Evolutionary conservation across 1,140 invertebrate genomes (phyloP).

Genomic region (Aleiodes sp.): DNA sequence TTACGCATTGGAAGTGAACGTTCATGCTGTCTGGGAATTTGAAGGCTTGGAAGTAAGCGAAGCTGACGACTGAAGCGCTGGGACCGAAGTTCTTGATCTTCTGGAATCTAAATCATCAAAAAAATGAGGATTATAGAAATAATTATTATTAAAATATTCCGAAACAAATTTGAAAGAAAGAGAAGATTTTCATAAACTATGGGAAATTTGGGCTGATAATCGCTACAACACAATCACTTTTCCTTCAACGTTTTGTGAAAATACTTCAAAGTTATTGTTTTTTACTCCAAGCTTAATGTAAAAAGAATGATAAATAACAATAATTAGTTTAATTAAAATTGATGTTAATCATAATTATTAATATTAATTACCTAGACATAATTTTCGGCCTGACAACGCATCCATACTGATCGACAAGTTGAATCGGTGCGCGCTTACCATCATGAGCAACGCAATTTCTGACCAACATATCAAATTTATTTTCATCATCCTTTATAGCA

Average conservation of each 20-base stretch:
- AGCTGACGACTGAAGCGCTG: constrained; percentile 91
- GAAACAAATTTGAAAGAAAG: not conserved
- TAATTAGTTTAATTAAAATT: no score
- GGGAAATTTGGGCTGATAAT: no score
- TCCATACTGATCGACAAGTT: constrained; percentile 90
- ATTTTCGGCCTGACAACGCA: constrained; percentile 93
- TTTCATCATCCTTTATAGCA: constrained; percentile 94
- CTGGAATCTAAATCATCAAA: constrained; percentile 76
- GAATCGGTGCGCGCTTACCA: constrained; percentile 90
- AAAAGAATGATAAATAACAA: no score
- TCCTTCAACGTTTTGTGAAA: no score
- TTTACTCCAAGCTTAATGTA: no score
- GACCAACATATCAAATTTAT: constrained; percentile 95
- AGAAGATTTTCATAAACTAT: no score
- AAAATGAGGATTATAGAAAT: not conserved
- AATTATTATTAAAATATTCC: not conserved
- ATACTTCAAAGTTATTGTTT: no score
- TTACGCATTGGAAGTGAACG: constrained; percentile 96
- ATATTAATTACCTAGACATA: constrained; percentile 73
- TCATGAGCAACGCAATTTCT: constrained; percentile 94
- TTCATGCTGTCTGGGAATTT: constrained; percentile 98
- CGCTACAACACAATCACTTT: not conserved
- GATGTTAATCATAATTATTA: not conserved
- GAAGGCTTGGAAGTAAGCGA: constrained; percentile 96
- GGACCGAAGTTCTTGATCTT: constrained; percentile 96